phyloP scores from a whole-genome alignment of 2,888 invertebrate species.

The Drosophila parthenogenetica region DNA sequence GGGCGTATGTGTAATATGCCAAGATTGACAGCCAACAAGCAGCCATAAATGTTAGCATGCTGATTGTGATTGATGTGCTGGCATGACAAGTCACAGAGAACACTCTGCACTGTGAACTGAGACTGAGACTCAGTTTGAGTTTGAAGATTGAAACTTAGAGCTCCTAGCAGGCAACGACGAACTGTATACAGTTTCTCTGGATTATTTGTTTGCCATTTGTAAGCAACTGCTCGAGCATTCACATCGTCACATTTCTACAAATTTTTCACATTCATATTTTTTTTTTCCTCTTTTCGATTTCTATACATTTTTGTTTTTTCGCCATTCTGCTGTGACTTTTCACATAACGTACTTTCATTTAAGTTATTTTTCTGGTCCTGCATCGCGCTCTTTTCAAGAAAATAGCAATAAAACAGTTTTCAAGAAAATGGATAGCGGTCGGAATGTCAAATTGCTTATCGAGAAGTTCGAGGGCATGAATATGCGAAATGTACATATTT shows the following conservation, averaged over 20 bases:
- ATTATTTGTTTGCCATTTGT: background rate
- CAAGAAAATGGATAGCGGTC: background rate
- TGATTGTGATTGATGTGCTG: constrained; percentile 58
- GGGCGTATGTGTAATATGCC: constrained; percentile 58
- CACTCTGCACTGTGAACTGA: background rate
- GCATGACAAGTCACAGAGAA: background rate
- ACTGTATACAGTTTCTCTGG: background rate
- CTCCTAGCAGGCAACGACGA: constrained; percentile 25
- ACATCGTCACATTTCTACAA: background rate
- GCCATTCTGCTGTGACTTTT: background rate
- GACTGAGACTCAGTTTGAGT: no score
- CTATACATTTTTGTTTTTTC: background rate
- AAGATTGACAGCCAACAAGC: constrained; percentile 51
- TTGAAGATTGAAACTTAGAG: background rate
- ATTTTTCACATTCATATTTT: constrained; percentile 1
- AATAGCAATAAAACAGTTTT: background rate
- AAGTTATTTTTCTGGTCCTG: no score
- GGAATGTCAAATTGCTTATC: constrained; percentile 17
- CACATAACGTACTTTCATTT: no score
- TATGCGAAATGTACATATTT: background rate
- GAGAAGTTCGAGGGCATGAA: constrained; percentile 29
- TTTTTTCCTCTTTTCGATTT: background rate
- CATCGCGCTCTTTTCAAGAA: background rate
- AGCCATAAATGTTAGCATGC: constrained; percentile 48
- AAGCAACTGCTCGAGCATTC: background rate